Percentiles rank a stretch among this genome's conserved stretches.
Evolutionary conservation across 2,113 vertebrate species (phyloP).

Genomic region (Daboia siamensis): DNA sequence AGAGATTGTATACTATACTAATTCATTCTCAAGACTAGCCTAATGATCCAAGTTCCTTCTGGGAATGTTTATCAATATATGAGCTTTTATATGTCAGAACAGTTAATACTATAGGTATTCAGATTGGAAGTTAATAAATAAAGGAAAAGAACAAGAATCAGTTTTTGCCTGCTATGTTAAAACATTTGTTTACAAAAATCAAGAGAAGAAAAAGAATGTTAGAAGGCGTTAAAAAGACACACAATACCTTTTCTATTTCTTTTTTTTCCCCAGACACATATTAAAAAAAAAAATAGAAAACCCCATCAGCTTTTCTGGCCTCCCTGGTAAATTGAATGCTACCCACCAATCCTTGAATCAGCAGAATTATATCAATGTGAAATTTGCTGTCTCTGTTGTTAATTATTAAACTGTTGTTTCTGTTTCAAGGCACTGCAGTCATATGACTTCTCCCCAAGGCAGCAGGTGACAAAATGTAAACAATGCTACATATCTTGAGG

Average conservation of each 20-base stretch:
- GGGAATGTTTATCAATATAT: background rate
- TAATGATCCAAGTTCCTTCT: background rate
- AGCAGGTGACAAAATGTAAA: background rate
- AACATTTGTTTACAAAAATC: background rate
- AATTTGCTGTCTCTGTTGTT: background rate
- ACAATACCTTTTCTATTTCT: background rate
- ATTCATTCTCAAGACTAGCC: background rate
- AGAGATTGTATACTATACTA: background rate
- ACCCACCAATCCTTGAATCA: background rate
- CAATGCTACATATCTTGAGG: background rate
- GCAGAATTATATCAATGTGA: background rate
- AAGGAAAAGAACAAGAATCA: background rate
- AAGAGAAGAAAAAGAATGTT: background rate
- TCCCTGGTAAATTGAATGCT: background rate
- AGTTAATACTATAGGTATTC: background rate
- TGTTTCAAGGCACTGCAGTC: background rate
- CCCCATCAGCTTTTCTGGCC: background rate
- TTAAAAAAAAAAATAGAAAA: background rate
- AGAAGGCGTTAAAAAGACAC: background rate
- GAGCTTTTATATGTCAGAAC: background rate
- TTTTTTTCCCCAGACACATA: background rate
- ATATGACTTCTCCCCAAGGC: background rate
- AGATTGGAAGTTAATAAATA: background rate
- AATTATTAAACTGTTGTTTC: background rate
- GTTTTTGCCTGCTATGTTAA: background rate